Conservation (phyloP, 2,888 invertebrate species). For the Patella pellucida region DNA sequence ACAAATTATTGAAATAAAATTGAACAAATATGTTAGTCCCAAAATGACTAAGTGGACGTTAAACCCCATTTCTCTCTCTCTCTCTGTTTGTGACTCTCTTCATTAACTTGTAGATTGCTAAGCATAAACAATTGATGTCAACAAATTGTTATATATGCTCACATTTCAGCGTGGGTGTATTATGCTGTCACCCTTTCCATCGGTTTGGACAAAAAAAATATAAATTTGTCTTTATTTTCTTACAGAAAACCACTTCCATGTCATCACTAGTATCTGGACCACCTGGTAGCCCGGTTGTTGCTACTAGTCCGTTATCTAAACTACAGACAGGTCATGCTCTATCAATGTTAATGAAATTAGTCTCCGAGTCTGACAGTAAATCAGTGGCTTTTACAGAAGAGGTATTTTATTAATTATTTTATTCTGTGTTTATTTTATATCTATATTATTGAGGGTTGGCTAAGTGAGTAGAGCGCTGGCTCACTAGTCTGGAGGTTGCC, state of each 20-base stretch:
- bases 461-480: too few relatives aligned
- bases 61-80: too few relatives aligned
- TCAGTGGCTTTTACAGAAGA: conserved; percentile 97
- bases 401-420: conserved; percentile 71
- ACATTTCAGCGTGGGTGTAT: neutral
- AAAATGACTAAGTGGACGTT: too few relatives aligned
- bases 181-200: neutral
- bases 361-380: conserved; percentile 89
- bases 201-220: neutral
- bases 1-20: too few relatives aligned
- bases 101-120: too few relatives aligned
- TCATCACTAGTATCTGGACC: conserved; percentile 38
- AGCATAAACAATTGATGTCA: too few relatives aligned
- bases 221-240: neutral
- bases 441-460: too few relatives aligned
- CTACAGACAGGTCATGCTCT: conserved; percentile 83
- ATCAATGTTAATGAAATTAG: conserved; percentile 91
- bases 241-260: conserved; percentile 45
- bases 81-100: too few relatives aligned
- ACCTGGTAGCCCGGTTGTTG: conserved; percentile 57
- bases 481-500: too few relatives aligned
- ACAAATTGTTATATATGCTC: too few relatives aligned
- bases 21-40: too few relatives aligned
- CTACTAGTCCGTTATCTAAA: conserved; percentile 78
- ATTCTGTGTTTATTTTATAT: too few relatives aligned